Evolutionary conservation across 2,113 vertebrate genomes (phyloP).

Genomic region (Geococcyx californianus): DNA sequence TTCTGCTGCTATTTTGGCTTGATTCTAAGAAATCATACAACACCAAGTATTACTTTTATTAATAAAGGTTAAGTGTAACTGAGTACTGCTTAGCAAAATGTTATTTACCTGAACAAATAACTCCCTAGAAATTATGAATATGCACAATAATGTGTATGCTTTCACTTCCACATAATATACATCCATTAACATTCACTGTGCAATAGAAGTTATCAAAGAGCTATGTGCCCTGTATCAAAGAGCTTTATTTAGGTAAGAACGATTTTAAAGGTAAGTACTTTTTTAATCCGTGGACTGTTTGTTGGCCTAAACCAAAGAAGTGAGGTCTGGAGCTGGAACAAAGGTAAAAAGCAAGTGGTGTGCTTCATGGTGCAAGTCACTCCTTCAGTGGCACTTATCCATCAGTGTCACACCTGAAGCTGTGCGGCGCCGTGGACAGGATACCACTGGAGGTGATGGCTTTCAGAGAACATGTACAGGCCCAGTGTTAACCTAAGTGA

Average conservation of each 20-base stretch:
- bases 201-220: not conserved
- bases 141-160: not conserved
- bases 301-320: not conserved
- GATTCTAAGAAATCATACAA: not conserved
- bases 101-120: not conserved
- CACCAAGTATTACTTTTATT: not conserved
- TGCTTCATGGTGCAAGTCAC: not conserved
- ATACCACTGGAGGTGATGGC: not conserved
- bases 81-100: not conserved
- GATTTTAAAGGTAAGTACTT: not conserved
- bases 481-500: rapidly evolving
- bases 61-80: constrained; percentile 11
- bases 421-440: not conserved
- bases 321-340: not conserved
- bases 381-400: not conserved
- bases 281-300: not conserved
- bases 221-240: not conserved
- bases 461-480: not conserved
- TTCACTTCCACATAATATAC: not conserved
- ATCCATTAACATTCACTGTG: not conserved
- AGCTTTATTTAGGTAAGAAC: not conserved
- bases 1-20: constrained; percentile 4
- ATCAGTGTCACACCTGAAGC: not conserved
- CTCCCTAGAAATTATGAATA: not conserved
- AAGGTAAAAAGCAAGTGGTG: not conserved